These are phyloP conservation scores for Cremastinae sp. DNA, from an alignment of 2,888 invertebrate species.

Conservation along the genomic window DNA sequence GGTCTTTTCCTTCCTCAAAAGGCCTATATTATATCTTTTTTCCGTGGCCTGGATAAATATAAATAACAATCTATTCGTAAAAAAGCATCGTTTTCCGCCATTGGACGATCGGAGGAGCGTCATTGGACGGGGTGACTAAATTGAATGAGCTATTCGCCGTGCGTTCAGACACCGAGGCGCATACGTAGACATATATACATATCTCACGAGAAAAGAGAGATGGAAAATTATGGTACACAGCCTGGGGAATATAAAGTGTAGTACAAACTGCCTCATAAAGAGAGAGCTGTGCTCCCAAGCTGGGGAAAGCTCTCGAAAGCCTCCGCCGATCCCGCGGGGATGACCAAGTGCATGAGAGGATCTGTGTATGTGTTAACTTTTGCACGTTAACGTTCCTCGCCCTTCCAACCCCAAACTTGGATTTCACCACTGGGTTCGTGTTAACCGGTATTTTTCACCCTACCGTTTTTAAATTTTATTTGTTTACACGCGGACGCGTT, in stretches of 20 bases:
- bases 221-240: conserved; percentile 49
- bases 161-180: conserved; percentile 15
- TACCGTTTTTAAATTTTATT: background rate
- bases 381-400: conserved; percentile 38
- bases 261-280: conserved; percentile 58
- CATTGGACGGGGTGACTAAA: conserved; percentile 36
- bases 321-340: conserved; percentile 45
- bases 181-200: conserved; percentile 1
- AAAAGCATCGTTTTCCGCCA: conserved; percentile 21
- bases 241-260: conserved; percentile 55
- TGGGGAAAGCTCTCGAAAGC: conserved; percentile 55
- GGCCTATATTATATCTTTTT: no score
- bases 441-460: conserved; percentile 27
- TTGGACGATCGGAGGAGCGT: background rate
- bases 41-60: no score
- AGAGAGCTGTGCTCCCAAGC: conserved; percentile 34
- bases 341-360: conserved; percentile 32
- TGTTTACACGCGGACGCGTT: background rate
- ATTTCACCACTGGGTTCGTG: conserved; percentile 39
- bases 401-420: background rate
- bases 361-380: conserved; percentile 49
- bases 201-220: conserved; percentile 47
- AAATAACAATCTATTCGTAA: conserved; percentile 7
- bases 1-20: no score
- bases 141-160: conserved; percentile 45